Evolutionary conservation across 1,140 invertebrate genomes (phyloP), one percentile per base, ranked within the genome.

Genomic region (Drosophila trapezifrons): DNA sequence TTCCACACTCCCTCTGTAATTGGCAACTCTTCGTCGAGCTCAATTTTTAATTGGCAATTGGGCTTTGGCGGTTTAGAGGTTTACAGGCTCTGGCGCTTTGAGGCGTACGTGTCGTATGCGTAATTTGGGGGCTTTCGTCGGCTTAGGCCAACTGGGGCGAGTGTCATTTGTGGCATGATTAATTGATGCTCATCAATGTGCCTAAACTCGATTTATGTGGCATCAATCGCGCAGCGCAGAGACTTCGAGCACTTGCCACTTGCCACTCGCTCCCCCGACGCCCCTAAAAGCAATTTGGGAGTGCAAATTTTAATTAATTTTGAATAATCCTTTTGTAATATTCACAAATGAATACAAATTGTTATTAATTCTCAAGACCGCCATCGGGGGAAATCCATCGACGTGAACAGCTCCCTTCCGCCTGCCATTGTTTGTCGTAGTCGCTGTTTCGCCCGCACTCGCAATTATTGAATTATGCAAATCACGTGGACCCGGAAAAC

Each of bases 321-420:
- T 83, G 83, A 83, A 76, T 86, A 86, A 86, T 86, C 83, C 83
- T 70, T 86, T 83, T 87, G 83, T 86, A 86, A 86, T 86, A 86
- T 86, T 86, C 83, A 87, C 83, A 86, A 86, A 86, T 86, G 83
- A 87, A 86, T 86, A 86, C 83, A 86, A 86, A 86, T 86, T 86
- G 83, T 79, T 86, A 86, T 86, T 86, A 86, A 86, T 87, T 86
- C 83, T 86, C 75, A 86, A 86, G 83, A 73, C 63, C 47, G 82
- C 40, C 66, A 76, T 42, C 70, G 49, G 75, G 82, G 82, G 74
- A 86, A 80, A 82, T 78, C 80, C 69, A 65, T 63, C 45, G 42
- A 46, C 15, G 13, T 37, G 22, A 32, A 40, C 18, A 9, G 20
- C 27, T 45, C 40, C 27, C 37, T 40, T 47, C 49, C 51, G 64